Evolutionary conservation across 2,888 invertebrate species (phyloP), one percentile per base, ranked within the genome.

Genomic region (Podabrus alpinus): DNA sequence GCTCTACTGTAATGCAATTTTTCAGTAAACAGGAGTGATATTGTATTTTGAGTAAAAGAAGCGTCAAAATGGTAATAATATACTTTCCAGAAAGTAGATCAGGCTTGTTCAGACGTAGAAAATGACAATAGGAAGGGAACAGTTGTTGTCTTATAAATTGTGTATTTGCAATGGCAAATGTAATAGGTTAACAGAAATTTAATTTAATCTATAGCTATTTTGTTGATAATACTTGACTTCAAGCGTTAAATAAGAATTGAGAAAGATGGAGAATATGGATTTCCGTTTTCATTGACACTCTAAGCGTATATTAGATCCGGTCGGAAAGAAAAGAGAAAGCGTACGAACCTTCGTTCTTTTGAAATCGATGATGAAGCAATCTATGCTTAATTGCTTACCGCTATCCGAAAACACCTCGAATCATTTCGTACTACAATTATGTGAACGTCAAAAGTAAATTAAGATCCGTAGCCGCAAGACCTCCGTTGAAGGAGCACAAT

Each of bases 341-440:
- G 71, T 25, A 64, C 71, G 24, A 72, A 69, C 73, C 71, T 68
- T 74, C 72, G 71, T 75, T 79, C 79, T 77, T 80, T 81, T 80
- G 79, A 79, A 81, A 81, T 81, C 80, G 79, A 81, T 80, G 81
- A 81, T 79, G 80, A 81, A 79, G 79, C 80, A 80, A 81, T 81
- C 79, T 77, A 73, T 74, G 71, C 61, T 77, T 77, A 77, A 77
- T 77, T 77, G 74, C 77, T 77, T 77, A 74, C 77, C 74, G 70
- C 77, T 70, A 71, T 69, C 71, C 68, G 69, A 72, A 69, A 72
- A 74, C 72, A 77, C 69, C 60, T 73, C 68, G 66, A 71, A 72
- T 71, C 69, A 73, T 74, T 73, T 72, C 71, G 72, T 69, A 70
- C 72, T 72, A 76, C 67, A 76, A 70, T 72, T 76, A 69, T 66